Conservation (phyloP, 2,888 invertebrate genomes). For the Ichneumoninae sp. region DNA sequence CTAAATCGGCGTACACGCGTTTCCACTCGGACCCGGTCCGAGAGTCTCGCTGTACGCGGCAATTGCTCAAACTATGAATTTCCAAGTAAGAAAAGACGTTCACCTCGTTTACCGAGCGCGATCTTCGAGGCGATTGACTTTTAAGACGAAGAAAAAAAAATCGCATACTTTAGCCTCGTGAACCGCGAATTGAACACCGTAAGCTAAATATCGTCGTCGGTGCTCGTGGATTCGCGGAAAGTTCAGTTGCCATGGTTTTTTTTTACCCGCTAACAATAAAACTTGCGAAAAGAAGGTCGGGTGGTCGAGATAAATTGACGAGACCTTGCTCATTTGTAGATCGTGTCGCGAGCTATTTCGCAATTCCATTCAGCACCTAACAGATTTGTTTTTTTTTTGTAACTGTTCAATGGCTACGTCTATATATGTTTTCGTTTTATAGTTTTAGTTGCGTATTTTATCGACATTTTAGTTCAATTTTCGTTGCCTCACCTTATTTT, state of each 20-base stretch:
- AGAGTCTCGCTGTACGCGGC: not conserved
- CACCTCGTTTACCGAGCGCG: not conserved
- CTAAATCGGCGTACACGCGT: constrained; percentile 24
- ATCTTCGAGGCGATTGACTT: constrained; percentile 15
- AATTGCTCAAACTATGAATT: constrained; percentile 12
- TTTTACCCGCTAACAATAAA: constrained; percentile 13
- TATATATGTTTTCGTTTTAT: too few relatives aligned
- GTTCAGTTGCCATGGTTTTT: not conserved
- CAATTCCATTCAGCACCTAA: constrained; percentile 19
- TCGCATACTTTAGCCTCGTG: constrained; percentile 10
- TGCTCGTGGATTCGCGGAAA: constrained; percentile 14
- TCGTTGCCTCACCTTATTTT: not conserved
- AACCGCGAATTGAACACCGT: constrained; percentile 2
- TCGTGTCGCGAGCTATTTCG: constrained; percentile 33
- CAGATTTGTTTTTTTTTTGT: not conserved
- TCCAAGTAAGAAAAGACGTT: constrained; percentile 12
- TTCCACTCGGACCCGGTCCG: not conserved
- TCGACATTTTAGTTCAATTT: not conserved
- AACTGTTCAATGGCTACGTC: too few relatives aligned
- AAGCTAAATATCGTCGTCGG: not conserved
- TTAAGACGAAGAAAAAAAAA: not conserved
- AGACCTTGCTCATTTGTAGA: constrained; percentile 48
- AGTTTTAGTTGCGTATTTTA: not conserved
- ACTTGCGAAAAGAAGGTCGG: constrained; percentile 30
- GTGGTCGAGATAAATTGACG: constrained; percentile 39